phyloP scores from a whole-genome alignment of 2,797 vertebrate genomes.

The Chloroceryle inda region DNA sequence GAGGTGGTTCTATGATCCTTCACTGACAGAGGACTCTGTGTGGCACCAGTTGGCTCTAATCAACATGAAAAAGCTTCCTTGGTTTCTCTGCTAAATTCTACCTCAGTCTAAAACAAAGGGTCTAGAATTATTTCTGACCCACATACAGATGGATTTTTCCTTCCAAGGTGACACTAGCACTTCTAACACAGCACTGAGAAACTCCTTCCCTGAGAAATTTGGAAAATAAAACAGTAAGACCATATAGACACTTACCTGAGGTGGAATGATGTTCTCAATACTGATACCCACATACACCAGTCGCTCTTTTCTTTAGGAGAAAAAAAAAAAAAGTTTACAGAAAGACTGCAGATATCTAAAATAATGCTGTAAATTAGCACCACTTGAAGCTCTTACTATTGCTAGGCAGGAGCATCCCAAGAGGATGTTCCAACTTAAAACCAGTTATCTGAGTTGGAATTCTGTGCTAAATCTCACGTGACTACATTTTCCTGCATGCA shows the following conservation, averaged over 20 bases:
- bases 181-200: neutral
- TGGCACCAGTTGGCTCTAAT: neutral
- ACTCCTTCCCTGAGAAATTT: neutral
- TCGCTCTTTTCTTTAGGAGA: constrained; percentile 87
- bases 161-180: neutral
- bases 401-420: neutral
- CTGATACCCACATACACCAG: constrained; percentile 98
- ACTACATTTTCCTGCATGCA: neutral
- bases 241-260: constrained; percentile 83
- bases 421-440: neutral
- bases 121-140: neutral
- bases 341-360: neutral
- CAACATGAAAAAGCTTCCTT: neutral
- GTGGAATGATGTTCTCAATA: constrained; percentile 98
- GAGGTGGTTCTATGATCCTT: neutral
- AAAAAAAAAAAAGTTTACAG: constrained; percentile 2
- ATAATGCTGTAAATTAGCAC: neutral
- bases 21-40: neutral
- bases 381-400: neutral
- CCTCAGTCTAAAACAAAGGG: neutral
- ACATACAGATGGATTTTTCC: neutral
- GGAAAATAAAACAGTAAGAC: neutral
- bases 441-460: neutral
- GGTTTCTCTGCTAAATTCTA: neutral
- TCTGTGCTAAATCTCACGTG: neutral